Evolutionary conservation across 2,888 invertebrate genomes (phyloP).

Genomic region (Pristionchus fissidentatus): DNA sequence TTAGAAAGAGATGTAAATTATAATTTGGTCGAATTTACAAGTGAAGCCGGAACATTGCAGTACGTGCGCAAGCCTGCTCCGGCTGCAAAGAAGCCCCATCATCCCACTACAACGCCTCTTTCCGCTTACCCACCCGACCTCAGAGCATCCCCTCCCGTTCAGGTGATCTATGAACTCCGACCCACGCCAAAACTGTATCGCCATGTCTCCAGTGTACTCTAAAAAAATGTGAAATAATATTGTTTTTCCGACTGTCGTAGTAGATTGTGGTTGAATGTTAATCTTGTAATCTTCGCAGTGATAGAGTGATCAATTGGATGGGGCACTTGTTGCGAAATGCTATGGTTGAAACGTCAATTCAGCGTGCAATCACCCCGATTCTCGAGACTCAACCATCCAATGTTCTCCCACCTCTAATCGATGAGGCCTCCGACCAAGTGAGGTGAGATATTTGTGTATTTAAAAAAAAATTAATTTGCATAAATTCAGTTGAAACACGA

Average conservation of each 20-base stretch:
- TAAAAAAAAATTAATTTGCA: no score
- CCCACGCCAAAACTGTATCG: no score
- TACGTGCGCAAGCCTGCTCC: background rate
- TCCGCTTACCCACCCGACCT: slow-evolving; percentile 3
- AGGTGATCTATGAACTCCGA: no score
- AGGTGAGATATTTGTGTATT: background rate
- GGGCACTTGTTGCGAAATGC: no score
- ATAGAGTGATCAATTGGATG: background rate
- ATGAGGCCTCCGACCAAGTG: background rate
- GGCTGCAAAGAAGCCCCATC: background rate
- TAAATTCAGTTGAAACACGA: no score
- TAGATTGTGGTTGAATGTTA: no score
- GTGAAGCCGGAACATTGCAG: background rate
- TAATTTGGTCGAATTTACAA: no score
- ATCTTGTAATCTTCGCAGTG: background rate
- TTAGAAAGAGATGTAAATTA: no score
- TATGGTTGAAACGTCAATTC: no score
- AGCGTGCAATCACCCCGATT: background rate
- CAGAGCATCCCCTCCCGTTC: background rate
- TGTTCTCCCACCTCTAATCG: background rate
- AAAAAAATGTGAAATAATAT: background rate
- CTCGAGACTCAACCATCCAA: background rate
- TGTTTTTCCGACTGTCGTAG: no score
- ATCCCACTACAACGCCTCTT: background rate
- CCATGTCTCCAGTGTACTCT: background rate